phyloP scores from a whole-genome alignment of 2,888 invertebrate genomes.

The Invenusta paracnida region DNA sequence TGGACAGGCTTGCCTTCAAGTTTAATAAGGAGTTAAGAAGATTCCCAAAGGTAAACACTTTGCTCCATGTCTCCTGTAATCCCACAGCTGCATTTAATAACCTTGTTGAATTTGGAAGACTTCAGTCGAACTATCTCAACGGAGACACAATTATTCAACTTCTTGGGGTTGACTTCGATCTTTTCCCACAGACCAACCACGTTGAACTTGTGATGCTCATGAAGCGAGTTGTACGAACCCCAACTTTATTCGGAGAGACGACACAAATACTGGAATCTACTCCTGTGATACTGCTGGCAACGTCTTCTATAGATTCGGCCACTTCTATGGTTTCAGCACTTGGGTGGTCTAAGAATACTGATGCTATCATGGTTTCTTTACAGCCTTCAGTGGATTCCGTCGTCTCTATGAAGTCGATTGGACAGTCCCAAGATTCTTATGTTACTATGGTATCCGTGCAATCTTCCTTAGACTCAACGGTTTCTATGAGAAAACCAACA shows the following conservation, averaged over 20 bases:
- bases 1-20: slow-evolving; percentile 70
- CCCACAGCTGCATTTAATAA: slow-evolving; percentile 65
- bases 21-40: slow-evolving; percentile 69
- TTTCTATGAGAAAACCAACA: too few relatives aligned
- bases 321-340: neutral
- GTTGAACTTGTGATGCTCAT: slow-evolving; percentile 82
- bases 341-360: neutral
- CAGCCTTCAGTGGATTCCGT: neutral
- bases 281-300: neutral
- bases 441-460: neutral
- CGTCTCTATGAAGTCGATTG: neutral
- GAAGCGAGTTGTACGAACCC: neutral
- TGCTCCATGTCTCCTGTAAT: slow-evolving; percentile 89
- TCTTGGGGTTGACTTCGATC: slow-evolving; percentile 80
- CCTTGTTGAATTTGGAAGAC: slow-evolving; percentile 65
- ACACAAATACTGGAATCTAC: too few relatives aligned
- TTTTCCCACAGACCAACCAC: slow-evolving; percentile 91
- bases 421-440: neutral
- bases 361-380: neutral
- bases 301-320: neutral
- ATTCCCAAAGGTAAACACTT: slow-evolving; percentile 69
- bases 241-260: too few relatives aligned
- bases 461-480: neutral
- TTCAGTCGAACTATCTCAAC: slow-evolving; percentile 71
- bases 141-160: slow-evolving; percentile 79